A percentile compares a stretch with the other conserved stretches of the same genome.
Conservation (phyloP, 2,113 vertebrate genomes). For the Phyllopteryx taeniolatus region DNA sequence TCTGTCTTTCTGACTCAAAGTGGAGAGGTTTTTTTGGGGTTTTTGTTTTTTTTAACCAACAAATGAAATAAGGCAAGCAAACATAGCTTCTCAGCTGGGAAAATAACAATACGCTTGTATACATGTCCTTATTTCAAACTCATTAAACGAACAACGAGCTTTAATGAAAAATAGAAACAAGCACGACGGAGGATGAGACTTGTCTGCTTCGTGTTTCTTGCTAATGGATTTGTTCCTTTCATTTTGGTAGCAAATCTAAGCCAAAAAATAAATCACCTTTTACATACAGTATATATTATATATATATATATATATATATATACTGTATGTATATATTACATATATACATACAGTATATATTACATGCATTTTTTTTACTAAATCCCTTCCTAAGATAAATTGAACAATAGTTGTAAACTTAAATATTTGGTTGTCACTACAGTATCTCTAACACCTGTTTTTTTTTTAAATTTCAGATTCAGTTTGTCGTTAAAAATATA, state of each 20-base stretch:
- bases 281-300: too few relatives aligned
- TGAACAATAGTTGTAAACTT: neutral
- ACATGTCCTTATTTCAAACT: neutral
- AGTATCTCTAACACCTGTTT: too few relatives aligned
- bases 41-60: slow-evolving; percentile 28
- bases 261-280: too few relatives aligned
- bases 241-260: neutral
- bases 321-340: too few relatives aligned
- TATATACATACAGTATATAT: too few relatives aligned
- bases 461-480: neutral
- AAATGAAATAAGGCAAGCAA: slow-evolving; percentile 31
- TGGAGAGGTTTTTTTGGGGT: slow-evolving; percentile 1
- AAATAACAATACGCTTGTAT: neutral
- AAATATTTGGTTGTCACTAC: too few relatives aligned
- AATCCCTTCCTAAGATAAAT: neutral
- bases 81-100: neutral
- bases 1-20: slow-evolving; percentile 60
- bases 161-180: neutral
- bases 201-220: neutral
- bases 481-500: neutral
- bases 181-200: neutral
- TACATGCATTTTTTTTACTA: neutral
- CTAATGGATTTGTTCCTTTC: neutral
- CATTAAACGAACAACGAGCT: neutral
- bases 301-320: too few relatives aligned